phyloP scores from a whole-genome alignment of 2,797 vertebrate genomes.

The Sarcoramphus papa region DNA sequence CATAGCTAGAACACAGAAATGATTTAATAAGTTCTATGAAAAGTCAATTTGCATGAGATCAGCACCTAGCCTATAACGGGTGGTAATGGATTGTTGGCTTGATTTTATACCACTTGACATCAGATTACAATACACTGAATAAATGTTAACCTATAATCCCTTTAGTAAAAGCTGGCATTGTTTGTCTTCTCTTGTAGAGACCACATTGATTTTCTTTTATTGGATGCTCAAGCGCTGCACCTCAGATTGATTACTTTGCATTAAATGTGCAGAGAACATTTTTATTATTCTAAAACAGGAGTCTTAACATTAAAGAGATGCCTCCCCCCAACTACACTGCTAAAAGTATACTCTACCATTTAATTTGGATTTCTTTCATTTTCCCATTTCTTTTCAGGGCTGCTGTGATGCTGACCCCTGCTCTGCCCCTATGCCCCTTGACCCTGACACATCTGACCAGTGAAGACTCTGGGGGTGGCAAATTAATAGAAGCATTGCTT shows the following conservation, averaged over 20 bases:
- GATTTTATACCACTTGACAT: conserved; percentile 88
- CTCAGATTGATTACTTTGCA: conserved; percentile 93
- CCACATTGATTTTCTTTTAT: conserved; percentile 91
- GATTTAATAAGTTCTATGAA: conserved; percentile 79
- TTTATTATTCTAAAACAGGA: conserved; percentile 81
- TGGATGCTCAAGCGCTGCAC: conserved; percentile 86
- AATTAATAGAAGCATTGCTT: conserved; percentile 98
- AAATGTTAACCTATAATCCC: conserved; percentile 96
- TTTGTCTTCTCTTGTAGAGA: conserved; percentile 86
- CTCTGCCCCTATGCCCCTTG: conserved; percentile 91
- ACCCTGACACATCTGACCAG: conserved; percentile 98
- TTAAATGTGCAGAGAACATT: conserved; percentile 87
- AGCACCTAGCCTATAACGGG: conserved; percentile 84
- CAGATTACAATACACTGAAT: conserved; percentile 87
- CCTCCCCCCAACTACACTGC: neutral
- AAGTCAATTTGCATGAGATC: conserved; percentile 86
- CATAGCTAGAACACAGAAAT: conserved; percentile 70
- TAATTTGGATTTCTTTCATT: conserved; percentile 78
- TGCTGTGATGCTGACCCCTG: conserved; percentile 89
- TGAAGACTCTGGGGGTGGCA: conserved; percentile 92
- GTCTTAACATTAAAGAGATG: conserved; percentile 72
- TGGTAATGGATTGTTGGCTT: conserved; percentile 89
- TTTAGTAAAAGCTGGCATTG: conserved; percentile 85
- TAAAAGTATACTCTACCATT: conserved; percentile 69
- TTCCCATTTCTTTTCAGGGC: conserved; percentile 76